phyloP scores from a whole-genome alignment of 2,797 vertebrate genomes.

The Enteromius viviparus region DNA sequence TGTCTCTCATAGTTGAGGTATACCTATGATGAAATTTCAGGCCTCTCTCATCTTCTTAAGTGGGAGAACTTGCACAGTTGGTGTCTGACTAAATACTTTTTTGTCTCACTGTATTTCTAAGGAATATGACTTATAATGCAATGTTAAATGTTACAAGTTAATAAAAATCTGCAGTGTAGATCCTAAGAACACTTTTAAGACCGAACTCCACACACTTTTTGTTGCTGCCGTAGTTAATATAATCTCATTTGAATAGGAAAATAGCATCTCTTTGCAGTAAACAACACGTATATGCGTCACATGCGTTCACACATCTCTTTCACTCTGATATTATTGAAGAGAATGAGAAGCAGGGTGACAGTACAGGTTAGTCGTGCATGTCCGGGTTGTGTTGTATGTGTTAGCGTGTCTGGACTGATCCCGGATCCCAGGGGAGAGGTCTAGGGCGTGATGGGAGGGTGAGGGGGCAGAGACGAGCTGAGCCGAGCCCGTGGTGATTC shows the following conservation, averaged over 20 bases:
- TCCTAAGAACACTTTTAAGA: not conserved
- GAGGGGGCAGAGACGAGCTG: slow-evolving; percentile 46
- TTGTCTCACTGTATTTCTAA: no score
- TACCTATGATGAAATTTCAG: no score
- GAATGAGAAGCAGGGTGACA: slow-evolving; percentile 40
- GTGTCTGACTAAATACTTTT: no score
- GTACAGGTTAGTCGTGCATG: slow-evolving; percentile 58
- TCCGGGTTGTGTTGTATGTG: slow-evolving; percentile 52
- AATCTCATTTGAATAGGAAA: not conserved
- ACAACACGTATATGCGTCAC: not conserved
- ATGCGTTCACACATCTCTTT: not conserved
- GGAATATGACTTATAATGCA: no score
- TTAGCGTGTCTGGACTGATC: slow-evolving; percentile 58
- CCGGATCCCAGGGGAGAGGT: slow-evolving; percentile 60
- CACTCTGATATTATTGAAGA: slow-evolving; percentile 41
- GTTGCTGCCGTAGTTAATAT: not conserved
- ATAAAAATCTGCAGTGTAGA: no score
- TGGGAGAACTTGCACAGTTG: no score
- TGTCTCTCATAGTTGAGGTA: no score
- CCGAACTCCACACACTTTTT: not conserved
- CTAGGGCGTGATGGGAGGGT: slow-evolving; percentile 50
- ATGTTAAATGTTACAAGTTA: no score
- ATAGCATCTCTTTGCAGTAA: slow-evolving; percentile 19
- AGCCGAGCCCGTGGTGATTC: slow-evolving; percentile 52
- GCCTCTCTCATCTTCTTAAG: no score